Evolutionary conservation across 2,888 invertebrate genomes (phyloP).

Genomic region (Drosophila ezoana): DNA sequence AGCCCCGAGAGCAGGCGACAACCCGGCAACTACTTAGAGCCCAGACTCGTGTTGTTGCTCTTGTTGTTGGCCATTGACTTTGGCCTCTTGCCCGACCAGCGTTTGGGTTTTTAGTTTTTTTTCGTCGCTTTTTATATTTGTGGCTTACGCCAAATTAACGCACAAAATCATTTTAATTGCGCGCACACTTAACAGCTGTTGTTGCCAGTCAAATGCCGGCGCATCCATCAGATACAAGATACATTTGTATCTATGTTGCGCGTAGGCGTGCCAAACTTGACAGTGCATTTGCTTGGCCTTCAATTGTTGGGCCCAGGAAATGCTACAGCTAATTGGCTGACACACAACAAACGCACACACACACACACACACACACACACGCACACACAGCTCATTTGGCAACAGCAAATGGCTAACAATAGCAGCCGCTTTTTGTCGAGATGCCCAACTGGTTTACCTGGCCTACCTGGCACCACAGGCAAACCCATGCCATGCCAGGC

Average conservation of each 20-base stretch:
- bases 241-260: conserved; percentile 2
- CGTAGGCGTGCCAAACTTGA: conserved; percentile 47
- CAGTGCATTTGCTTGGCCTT: conserved; percentile 37
- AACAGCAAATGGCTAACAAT: conserved; percentile 23
- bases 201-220: conserved; percentile 12
- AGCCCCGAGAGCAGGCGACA: conserved; percentile 15
- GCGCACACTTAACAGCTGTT: conserved; percentile 24
- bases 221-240: conserved; percentile 25
- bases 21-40: conserved; percentile 28
- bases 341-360: conserved; percentile 16
- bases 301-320: conserved; percentile 43
- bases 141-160: conserved; percentile 67
- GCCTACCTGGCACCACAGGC: conserved; percentile 33
- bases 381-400: conserved; percentile 21
- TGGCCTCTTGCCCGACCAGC: conserved; percentile 36
- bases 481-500: background rate
- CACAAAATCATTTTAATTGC: conserved; percentile 74
- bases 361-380: conserved; percentile 11
- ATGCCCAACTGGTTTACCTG: conserved; percentile 65
- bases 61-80: conserved; percentile 53
- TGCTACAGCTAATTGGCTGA: conserved; percentile 38
- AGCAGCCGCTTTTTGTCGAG: conserved; percentile 20
- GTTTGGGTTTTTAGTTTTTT: conserved; percentile 1
- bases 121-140: background rate
- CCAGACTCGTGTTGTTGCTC: conserved; percentile 5